Conservation (phyloP, 2,113 vertebrate species). For the Mixornis gularis region DNA sequence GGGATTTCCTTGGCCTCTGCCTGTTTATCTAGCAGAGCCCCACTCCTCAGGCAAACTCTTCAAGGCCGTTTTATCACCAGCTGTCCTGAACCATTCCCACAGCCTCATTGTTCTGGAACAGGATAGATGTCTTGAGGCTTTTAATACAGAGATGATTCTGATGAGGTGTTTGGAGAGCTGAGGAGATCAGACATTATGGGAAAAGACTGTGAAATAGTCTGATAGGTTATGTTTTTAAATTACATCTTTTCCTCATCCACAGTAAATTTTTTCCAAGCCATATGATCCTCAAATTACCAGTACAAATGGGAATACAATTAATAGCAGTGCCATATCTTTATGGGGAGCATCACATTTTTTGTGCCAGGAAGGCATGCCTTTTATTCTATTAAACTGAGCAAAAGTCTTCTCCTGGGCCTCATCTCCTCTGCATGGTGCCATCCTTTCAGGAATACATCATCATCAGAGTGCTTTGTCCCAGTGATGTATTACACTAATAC, state of each 20-base stretch:
- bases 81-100: neutral
- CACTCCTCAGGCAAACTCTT: neutral
- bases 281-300: neutral
- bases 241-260: neutral
- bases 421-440: neutral
- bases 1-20: neutral
- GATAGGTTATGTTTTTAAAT: constrained; percentile 9
- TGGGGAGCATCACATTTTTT: neutral
- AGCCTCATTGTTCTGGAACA: neutral
- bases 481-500: constrained; percentile 65
- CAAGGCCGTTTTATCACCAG: neutral
- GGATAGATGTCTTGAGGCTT: neutral
- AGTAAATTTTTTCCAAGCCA: constrained; percentile 26
- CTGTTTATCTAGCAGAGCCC: neutral
- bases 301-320: constrained; percentile 18
- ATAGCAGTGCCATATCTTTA: neutral
- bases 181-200: neutral
- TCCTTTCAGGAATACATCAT: constrained; percentile 57
- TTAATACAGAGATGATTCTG: neutral
- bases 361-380: neutral
- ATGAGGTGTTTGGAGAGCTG: neutral
- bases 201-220: neutral
- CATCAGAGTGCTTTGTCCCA: constrained; percentile 57
- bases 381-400: constrained; percentile 25
- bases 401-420: constrained; percentile 43